Conservation (phyloP, 2,113 vertebrate species). For the Ceuthmochares aereus region DNA sequence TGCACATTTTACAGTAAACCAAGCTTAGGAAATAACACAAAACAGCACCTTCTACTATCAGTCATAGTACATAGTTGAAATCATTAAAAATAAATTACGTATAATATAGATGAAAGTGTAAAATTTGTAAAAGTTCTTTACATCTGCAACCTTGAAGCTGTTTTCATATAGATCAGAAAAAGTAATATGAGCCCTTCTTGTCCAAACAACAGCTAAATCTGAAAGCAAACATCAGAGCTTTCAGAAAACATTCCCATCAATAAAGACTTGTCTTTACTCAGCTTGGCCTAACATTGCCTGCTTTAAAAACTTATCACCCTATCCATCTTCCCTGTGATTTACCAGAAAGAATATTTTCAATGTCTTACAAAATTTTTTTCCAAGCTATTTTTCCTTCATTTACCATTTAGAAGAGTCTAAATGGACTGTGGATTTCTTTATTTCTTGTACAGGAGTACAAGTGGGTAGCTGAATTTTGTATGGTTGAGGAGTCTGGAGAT, state of each 20-base stretch:
- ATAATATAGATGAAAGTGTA: neutral
- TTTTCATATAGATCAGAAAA: conserved; percentile 36
- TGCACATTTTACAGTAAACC: neutral
- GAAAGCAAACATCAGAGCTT: conserved; percentile 70
- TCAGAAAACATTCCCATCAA: conserved; percentile 57
- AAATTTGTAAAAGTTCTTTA: neutral
- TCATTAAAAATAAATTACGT: neutral
- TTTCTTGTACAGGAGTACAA: neutral
- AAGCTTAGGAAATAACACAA: neutral
- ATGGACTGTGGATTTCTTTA: conserved; percentile 14
- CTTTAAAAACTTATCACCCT: conserved; percentile 6
- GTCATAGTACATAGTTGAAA: neutral
- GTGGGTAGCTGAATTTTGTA: neutral
- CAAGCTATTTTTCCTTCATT: neutral
- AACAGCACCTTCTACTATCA: neutral
- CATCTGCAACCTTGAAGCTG: conserved; percentile 59
- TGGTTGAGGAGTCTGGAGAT: neutral
- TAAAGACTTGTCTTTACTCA: conserved; percentile 51
- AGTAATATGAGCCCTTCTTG: conserved; percentile 59
- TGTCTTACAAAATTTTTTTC: neutral
- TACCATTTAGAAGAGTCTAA: neutral
- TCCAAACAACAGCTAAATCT: conserved; percentile 73
- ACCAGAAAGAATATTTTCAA: conserved; percentile 44
- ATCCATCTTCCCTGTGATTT: conserved; percentile 13
- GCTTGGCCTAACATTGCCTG: conserved; percentile 34